Base-by-base conservation (phyloP, 2,888 invertebrate species). In the Tenthredo notha region DNA sequence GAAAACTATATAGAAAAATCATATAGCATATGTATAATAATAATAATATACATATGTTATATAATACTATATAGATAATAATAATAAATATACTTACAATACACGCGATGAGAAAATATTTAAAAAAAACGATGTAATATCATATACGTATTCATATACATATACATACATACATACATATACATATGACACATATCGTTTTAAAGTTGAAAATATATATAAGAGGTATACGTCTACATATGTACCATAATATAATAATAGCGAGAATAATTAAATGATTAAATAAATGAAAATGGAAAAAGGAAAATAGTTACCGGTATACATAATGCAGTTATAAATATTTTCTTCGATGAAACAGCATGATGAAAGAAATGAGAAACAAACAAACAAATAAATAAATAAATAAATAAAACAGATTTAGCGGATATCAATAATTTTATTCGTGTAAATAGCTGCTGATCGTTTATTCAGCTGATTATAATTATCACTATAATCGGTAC, bases 121-220 rank as follows among this genome's bases (percentile, higher is more conserved):
- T 25, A 61, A 61, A 61, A 25, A 7, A 61, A 25, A 9, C 12
- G 61, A 61, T 3, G 12, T 10, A 61, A 25, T 25, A 25, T 33
- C 33, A 33, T 33, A 33, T 33, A 33, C 29, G 29, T 33, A 33
- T 33, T 25, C n/a, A 25, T 21, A 21, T n/a, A 21, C 21, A 61
- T 25, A 61, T 21, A 21, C 3, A 58, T 58, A 61, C 0, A 61
- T 2, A 61, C 25, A 61, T 61, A n/a, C 54, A 54, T 54, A 54
- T n/a, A 54, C 61, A 61, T 61, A 25, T 61, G 61, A 61, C 25
- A 61, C 61, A 61, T 61, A 61, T 61, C 61, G 61, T 61, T 61
- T 47, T 21, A 25, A 61, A 21, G 9, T 25, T 61, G 25, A 61
- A 25, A 25, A 61, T 61, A 61, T 61, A 25, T 25, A 21, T 21